Base-by-base conservation (phyloP, 2,888 invertebrate species). In the Pilophorus perplexus region DNA sequence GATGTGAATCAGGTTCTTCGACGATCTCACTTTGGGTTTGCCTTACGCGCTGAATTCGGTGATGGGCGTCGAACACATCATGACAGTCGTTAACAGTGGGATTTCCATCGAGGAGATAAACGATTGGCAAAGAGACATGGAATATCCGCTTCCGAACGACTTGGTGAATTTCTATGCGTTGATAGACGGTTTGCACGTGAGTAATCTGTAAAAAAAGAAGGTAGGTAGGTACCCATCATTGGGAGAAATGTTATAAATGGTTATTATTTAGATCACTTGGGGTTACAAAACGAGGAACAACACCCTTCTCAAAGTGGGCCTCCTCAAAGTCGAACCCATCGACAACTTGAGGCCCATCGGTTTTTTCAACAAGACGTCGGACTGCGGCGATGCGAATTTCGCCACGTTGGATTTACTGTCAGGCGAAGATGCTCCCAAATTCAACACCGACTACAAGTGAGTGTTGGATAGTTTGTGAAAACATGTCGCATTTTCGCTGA, bases 11-110 rank as follows among this genome's bases (percentile, higher is more conserved):
- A 57, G 59, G 25, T 59, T 59, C 23, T 25, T 59, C 42, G 42
- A 59, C 12, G 42, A 59, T 27, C 20, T 59, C 14, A 25, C 42
- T n/a, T 14, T 42, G 22, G 59, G 59, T 3, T 16, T 59, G 4
- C 44, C 42, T 6, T 27, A 25, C 22, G 59, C 59, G 3, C 14
- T 59, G 6, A 59, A 59, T 22, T 55, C 59, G 6, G 40, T 42
- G n/a, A 59, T 59, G 59, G 59, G 59, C 12, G 59, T 59, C 14
- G 59, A 59, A 59, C 22, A 42, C 42, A 33, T 59, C 10, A 59
- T 42, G 27, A 20, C 23, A 16, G 25, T 59, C 16, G 25, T 59
- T 6, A 23, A 6, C 22, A 42, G 42, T n/a, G 59, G 59, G 3
- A 14, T 42, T 3, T 14, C 23, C 3, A 25, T 12, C n/a, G 42